Base-by-base conservation (phyloP, 2,113 vertebrate genomes). In the Lepisosteus oculatus region DNA sequence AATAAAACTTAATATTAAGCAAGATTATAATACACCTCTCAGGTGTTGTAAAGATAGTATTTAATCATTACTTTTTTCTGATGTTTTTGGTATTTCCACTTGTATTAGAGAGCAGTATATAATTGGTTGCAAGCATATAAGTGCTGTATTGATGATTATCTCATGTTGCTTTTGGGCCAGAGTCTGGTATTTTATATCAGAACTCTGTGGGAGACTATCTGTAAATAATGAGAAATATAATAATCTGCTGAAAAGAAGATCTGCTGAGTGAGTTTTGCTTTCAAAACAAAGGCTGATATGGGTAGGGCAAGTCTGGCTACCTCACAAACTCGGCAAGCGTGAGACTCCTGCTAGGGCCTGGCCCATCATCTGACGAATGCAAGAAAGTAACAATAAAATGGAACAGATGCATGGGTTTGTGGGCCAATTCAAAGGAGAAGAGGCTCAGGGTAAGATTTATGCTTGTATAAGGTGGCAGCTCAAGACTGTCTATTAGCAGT, bases 341-440 rank as follows among this genome's bases (percentile, higher is more conserved):
- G 74, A 63, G 79, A 76, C 81, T 85, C 85, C 86, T 82, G 68
- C 72, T 79, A 85, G 85, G 81, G 82, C 83, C 84, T 92, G 90
- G 91, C 90, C 80, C 84, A 74, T 89, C 90, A 85, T 91, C 86
- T 89, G 83, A 93, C 84, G 67, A 77, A 80, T 76, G 83, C 84
- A 5, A 51, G 5, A 51, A 51, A 51, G 4, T 83, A 84, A 90
- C 89, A 89, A 89, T 88, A 85, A 86, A 62, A 75, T 74, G 17
- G 77, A 90, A 83, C 90, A 90, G 89, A 87, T 89, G 90, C 85
- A 83, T 61, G 67, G 69, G 80, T 86, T 89, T 72, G 70, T 71
- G 74, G 82, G 88, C 89, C 86, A 91, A 90, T 85, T 88, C 90
- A 87, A 88, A 87, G 89, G 88, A 86, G 77, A 74, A 86, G 85